Percentiles rank a stretch among this genome's conserved stretches.
phyloP scores from a whole-genome alignment of 2,797 vertebrate species.

The Tamandua tetradactyla region DNA sequence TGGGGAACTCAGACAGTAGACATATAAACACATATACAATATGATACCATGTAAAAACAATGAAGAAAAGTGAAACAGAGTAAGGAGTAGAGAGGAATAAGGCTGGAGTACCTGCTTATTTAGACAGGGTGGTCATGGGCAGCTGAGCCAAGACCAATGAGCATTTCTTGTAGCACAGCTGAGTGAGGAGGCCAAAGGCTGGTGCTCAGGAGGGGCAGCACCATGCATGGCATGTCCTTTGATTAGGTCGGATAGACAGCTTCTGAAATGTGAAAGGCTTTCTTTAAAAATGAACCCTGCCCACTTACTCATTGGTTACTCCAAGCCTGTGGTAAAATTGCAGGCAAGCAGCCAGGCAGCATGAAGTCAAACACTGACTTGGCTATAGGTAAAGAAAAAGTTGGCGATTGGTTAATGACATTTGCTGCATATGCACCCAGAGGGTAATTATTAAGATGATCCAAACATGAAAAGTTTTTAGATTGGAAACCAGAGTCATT shows the following conservation, averaged over 20 bases:
- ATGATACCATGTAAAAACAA: background rate
- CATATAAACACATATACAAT: background rate
- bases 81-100: background rate
- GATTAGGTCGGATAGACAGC: background rate
- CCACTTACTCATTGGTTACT: background rate
- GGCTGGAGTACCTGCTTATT: background rate
- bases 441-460: background rate
- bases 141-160: background rate
- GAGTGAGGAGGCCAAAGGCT: background rate
- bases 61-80: background rate
- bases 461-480: background rate
- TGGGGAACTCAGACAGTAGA: background rate
- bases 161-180: background rate
- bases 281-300: background rate
- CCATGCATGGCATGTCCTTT: background rate
- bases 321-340: background rate
- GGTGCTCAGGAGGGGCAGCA: background rate
- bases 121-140: background rate
- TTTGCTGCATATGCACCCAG: background rate
- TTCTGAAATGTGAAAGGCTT: background rate
- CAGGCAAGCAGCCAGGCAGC: background rate
- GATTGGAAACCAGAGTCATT: background rate
- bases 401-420: background rate
- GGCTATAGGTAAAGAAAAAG: background rate
- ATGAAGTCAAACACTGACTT: background rate